A percentile compares a stretch with the other conserved stretches of the same genome.
phyloP scores from a whole-genome alignment of 2,113 vertebrate genomes.

The Parotia lawesii region DNA sequence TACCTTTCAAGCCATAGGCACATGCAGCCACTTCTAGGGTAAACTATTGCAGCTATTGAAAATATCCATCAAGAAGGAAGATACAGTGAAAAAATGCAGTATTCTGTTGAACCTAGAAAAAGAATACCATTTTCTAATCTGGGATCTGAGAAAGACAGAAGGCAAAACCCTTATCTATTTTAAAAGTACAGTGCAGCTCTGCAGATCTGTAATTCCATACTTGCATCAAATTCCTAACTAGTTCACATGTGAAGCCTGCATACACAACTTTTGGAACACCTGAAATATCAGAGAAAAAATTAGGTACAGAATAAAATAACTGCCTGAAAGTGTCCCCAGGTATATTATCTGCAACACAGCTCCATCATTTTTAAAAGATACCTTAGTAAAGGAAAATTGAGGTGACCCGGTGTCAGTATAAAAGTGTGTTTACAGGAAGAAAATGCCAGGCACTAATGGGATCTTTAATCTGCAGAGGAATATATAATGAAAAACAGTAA shows the following conservation, averaged over 20 bases:
- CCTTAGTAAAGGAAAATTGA: neutral
- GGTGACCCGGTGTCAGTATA: neutral
- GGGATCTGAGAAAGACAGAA: neutral
- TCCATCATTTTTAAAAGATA: neutral
- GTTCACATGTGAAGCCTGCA: neutral
- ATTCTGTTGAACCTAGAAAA: neutral
- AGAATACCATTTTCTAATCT: neutral
- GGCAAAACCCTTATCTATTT: neutral
- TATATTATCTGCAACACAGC: neutral
- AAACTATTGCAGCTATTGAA: neutral
- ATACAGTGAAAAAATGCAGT: neutral
- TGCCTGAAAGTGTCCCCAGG: neutral
- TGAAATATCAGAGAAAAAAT: neutral
- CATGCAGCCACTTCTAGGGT: neutral
- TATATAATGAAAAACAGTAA: neutral
- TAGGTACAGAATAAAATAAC: neutral
- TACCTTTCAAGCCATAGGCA: neutral
- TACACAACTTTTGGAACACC: neutral
- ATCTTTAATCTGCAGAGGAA: neutral
- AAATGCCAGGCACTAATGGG: neutral
- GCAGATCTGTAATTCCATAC: neutral
- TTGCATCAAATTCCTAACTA: neutral
- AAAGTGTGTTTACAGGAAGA: neutral
- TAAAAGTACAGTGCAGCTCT: neutral
- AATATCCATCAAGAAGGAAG: neutral